Conservation (phyloP, 92 coral and sea anemone genomes). For the Palythoa grandis region DNA sequence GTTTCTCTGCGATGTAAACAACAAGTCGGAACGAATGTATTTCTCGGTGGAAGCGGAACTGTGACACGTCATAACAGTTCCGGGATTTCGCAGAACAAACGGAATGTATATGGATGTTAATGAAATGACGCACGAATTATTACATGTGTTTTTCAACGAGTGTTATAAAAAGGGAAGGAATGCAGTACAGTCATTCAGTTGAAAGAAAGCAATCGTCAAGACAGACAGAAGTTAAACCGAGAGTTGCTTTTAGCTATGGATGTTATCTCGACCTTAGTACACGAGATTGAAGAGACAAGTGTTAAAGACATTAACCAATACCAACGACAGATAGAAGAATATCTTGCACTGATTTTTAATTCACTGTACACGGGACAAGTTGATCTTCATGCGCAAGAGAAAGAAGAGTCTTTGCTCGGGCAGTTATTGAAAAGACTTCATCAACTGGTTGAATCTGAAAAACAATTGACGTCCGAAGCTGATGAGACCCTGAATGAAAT, state of each 20-base stretch:
- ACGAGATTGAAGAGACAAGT: not conserved
- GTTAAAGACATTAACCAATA: not conserved
- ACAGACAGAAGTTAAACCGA: too few species aligned
- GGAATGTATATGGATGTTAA: too few species aligned
- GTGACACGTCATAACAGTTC: too few species aligned
- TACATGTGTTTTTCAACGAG: too few species aligned
- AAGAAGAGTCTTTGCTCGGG: conserved; percentile 32
- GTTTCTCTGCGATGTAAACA: too few species aligned
- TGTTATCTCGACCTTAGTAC: not conserved
- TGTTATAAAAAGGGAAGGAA: too few species aligned
- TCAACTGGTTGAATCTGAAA: conserved; percentile 50
- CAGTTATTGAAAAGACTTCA: conserved; percentile 42
- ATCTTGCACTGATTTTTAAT: conserved; percentile 37
- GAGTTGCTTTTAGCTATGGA: not conserved
- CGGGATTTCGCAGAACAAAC: too few species aligned
- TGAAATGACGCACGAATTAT: too few species aligned
- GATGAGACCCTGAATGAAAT: conserved; percentile 37
- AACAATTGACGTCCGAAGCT: conserved; percentile 51
- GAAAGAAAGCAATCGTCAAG: too few species aligned
- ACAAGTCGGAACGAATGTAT: too few species aligned
- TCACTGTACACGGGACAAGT: conserved; percentile 31
- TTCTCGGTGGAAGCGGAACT: too few species aligned
- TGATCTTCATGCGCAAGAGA: not conserved
- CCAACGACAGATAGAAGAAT: not conserved
- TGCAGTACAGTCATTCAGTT: too few species aligned